Percentiles rank a stretch among this genome's conserved stretches.
Conservation (phyloP, 2,113 vertebrate genomes). For the Nothoprocta pentlandii region DNA sequence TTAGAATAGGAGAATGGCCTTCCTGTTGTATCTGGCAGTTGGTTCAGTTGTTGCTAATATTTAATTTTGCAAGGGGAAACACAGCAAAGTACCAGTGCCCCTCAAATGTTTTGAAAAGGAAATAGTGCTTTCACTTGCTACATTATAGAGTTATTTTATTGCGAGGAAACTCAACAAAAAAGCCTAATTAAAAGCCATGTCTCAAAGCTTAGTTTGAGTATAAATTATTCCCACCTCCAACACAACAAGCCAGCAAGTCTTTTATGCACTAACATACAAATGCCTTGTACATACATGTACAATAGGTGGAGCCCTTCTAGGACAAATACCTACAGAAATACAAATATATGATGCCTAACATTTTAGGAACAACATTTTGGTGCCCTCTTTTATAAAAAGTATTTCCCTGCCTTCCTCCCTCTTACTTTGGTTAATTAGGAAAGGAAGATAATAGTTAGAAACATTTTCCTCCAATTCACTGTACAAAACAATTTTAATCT, state of each 20-base stretch:
- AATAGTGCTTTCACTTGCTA: neutral
- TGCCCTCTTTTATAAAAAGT: conserved; percentile 72
- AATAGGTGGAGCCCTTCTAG: conserved; percentile 63
- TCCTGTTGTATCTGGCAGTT: conserved; percentile 6
- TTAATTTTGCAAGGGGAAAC: neutral
- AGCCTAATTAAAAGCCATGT: neutral
- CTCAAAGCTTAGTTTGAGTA: neutral
- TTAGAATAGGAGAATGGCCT: conserved; percentile 33
- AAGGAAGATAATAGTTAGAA: conserved; percentile 58
- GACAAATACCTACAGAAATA: conserved; percentile 61
- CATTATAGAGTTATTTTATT: neutral
- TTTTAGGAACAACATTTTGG: conserved; percentile 68
- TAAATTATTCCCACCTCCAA: neutral
- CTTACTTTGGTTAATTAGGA: conserved; percentile 23
- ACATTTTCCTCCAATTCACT: conserved; percentile 7
- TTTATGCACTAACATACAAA: conserved; percentile 53
- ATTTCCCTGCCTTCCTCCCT: conserved; percentile 52
- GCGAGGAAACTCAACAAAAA: neutral
- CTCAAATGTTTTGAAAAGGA: neutral
- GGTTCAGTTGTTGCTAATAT: neutral
- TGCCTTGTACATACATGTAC: conserved; percentile 51
- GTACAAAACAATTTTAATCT: neutral
- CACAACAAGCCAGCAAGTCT: conserved; percentile 27
- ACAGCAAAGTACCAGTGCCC: neutral
- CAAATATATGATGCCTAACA: conserved; percentile 61